Conservation (phyloP, 2,888 invertebrate species). For the Drosophila pegasa region DNA sequence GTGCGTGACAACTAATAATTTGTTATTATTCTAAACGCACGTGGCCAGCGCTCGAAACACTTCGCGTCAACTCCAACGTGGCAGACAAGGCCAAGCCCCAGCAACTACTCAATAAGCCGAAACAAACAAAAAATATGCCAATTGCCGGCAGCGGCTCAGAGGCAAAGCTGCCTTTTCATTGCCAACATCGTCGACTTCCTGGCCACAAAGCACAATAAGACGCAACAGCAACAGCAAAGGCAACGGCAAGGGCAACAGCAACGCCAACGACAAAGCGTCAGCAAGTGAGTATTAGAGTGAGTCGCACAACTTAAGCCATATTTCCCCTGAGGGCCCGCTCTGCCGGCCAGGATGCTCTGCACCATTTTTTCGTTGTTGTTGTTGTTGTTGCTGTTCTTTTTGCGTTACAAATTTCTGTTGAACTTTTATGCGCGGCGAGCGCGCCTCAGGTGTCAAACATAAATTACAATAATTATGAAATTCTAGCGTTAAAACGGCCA, state of each 20-base stretch:
- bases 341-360: slow-evolving; percentile 6
- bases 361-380: background rate
- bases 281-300: slow-evolving; percentile 54
- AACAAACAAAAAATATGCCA: slow-evolving; percentile 55
- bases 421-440: slow-evolving; percentile 42
- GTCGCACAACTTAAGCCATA: slow-evolving; percentile 61
- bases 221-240: slow-evolving; percentile 11
- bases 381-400: background rate
- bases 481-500: slow-evolving; percentile 44
- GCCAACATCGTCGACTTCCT: slow-evolving; percentile 60
- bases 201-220: slow-evolving; percentile 55
- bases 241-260: slow-evolving; percentile 3
- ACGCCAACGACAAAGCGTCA: background rate
- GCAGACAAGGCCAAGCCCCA: slow-evolving; percentile 41
- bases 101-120: slow-evolving; percentile 3
- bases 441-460: slow-evolving; percentile 77
- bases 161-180: slow-evolving; percentile 59
- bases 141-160: slow-evolving; percentile 57
- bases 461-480: slow-evolving; percentile 76
- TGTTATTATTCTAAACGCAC: slow-evolving; percentile 80
- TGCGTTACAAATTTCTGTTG: slow-evolving; percentile 27
- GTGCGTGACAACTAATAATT: slow-evolving; percentile 82
- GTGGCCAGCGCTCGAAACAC: slow-evolving; percentile 54
- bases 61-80: slow-evolving; percentile 42
- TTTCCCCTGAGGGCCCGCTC: slow-evolving; percentile 43